Evolutionary conservation across 2,888 invertebrate species (phyloP).

Genomic region (Ectemnius continuus): DNA sequence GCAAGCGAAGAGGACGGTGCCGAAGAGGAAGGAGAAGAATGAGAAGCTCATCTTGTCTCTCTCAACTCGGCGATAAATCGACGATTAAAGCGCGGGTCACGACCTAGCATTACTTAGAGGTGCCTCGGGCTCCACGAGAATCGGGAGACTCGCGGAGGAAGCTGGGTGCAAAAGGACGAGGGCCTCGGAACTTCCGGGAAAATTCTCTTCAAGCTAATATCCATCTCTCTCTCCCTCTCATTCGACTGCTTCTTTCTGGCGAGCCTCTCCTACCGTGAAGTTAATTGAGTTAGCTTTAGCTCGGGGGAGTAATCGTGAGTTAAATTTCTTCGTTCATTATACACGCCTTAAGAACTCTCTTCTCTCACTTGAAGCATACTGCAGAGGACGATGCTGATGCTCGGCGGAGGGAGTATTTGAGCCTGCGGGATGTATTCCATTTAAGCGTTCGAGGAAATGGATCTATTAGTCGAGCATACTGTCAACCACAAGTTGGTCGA

Average conservation of each 20-base stretch:
- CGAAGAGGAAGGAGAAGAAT: not conserved
- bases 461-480: no score
- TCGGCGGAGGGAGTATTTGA: no score
- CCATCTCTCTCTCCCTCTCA: not conserved
- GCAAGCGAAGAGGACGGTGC: not conserved
- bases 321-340: slow-evolving; percentile 12
- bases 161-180: slow-evolving; percentile 19
- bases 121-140: slow-evolving; percentile 47
- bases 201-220: slow-evolving; percentile 12
- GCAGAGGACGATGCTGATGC: no score
- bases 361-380: no score
- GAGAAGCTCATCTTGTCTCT: slow-evolving; percentile 36
- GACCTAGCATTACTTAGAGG: slow-evolving; percentile 65
- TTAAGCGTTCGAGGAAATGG: no score
- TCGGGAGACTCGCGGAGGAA: not conserved
- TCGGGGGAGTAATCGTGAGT: slow-evolving; percentile 13
- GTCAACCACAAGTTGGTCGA: no score
- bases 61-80: slow-evolving; percentile 63
- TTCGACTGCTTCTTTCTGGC: slow-evolving; percentile 11
- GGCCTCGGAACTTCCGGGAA: slow-evolving; percentile 32
- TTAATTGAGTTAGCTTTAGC: slow-evolving; percentile 26
- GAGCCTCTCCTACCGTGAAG: slow-evolving; percentile 18
- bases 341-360: slow-evolving; percentile 2
- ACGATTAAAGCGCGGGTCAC: slow-evolving; percentile 63
- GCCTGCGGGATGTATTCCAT: no score